Evolutionary conservation across 2,797 vertebrate genomes (phyloP).

Genomic region (Clarias laeviceps): DNA sequence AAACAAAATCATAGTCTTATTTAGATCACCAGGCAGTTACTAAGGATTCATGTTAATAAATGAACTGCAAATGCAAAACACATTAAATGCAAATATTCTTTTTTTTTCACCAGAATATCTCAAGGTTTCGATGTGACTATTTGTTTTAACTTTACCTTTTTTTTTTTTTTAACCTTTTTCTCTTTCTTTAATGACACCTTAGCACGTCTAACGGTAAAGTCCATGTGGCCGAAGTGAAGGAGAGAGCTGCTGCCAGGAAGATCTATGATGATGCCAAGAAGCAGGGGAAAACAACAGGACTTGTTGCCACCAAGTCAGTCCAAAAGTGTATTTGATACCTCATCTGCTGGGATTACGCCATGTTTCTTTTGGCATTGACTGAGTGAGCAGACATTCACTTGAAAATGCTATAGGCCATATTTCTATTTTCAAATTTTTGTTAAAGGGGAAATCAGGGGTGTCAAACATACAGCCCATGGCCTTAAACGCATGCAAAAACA

Average conservation of each 20-base stretch:
- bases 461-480: not conserved
- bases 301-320: slow-evolving; percentile 83
- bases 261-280: slow-evolving; percentile 83
- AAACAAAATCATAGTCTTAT: not conserved
- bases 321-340: slow-evolving; percentile 43
- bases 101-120: not conserved
- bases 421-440: not conserved
- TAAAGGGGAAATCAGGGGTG: slow-evolving; percentile 20
- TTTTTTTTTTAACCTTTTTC: too few species aligned
- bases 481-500: not conserved
- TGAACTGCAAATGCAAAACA: not conserved
- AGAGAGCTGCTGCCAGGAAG: slow-evolving; percentile 83
- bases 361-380: slow-evolving; percentile 40
- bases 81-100: not conserved
- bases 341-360: slow-evolving; percentile 39
- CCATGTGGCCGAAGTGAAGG: slow-evolving; percentile 82
- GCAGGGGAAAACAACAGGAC: slow-evolving; percentile 82
- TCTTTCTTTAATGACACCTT: slow-evolving; percentile 47
- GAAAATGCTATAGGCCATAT: slow-evolving; percentile 28
- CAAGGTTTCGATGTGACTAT: not conserved
- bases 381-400: slow-evolving; percentile 27
- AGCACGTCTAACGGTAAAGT: slow-evolving; percentile 79
- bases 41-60: not conserved
- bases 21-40: not conserved
- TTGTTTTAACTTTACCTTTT: not conserved